phyloP scores from a whole-genome alignment of 2,888 invertebrate genomes.

The Tholera decimalis region DNA sequence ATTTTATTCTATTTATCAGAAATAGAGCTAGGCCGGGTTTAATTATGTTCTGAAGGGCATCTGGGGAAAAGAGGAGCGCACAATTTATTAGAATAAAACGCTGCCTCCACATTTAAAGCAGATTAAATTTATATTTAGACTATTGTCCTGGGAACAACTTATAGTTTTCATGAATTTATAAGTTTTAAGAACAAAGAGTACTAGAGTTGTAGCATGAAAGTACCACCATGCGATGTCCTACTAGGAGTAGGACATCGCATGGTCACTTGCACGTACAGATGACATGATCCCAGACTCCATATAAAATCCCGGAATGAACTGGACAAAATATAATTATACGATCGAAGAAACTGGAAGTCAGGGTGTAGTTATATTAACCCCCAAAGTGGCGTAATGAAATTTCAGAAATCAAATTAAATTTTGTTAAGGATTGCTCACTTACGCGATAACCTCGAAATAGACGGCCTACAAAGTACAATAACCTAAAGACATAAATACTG shows the following conservation, averaged over 20 bases:
- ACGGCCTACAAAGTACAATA: constrained; percentile 35
- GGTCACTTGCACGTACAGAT: no score
- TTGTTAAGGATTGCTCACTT: neutral
- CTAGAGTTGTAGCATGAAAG: neutral
- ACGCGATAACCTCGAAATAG: constrained; percentile 11
- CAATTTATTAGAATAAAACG: constrained; percentile 34
- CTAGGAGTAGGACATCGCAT: no score
- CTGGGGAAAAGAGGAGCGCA: constrained; percentile 37
- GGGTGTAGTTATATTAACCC: no score
- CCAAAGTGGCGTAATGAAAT: neutral
- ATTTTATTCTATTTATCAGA: constrained; percentile 42
- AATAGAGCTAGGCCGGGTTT: constrained; percentile 41
- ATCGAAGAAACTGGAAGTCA: neutral
- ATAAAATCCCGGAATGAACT: neutral
- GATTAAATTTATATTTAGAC: constrained; percentile 29
- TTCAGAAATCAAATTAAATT: neutral
- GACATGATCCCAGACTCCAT: neutral
- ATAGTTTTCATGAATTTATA: neutral
- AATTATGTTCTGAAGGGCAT: constrained; percentile 46
- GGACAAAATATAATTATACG: no score
- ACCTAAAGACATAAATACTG: constrained; percentile 46
- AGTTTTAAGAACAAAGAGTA: neutral
- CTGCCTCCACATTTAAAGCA: constrained; percentile 16
- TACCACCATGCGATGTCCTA: neutral
- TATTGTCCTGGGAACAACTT: neutral